A percentile compares a stretch with the other conserved stretches of the same genome.
These are phyloP conservation scores for Bombycilla garrulus DNA, from an alignment of 2,113 vertebrate species.

Conservation along the genomic window DNA sequence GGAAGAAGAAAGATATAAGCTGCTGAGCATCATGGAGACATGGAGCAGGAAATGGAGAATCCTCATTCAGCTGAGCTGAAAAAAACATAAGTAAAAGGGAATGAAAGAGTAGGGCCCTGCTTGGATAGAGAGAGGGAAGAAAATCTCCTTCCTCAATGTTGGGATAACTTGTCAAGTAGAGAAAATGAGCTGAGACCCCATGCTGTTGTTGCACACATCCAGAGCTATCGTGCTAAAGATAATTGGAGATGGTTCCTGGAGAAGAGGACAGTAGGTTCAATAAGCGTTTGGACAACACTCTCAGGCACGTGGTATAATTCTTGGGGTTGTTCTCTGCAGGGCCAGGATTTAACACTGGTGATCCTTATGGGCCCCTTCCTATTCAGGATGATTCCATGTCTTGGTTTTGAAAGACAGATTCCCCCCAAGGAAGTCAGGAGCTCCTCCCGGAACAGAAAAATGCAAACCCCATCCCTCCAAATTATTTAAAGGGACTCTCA, in stretches of 20 bases:
- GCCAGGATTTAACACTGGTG: not conserved
- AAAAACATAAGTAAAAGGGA: not conserved
- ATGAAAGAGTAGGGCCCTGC: not conserved
- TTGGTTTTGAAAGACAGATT: too few species aligned
- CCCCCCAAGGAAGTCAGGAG: too few species aligned
- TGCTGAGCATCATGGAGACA: not conserved
- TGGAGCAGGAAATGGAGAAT: not conserved
- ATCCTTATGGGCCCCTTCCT: not conserved
- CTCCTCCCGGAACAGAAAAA: too few species aligned
- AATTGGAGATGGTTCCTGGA: not conserved
- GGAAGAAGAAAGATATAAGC: not conserved
- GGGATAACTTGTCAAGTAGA: not conserved
- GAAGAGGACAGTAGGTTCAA: not conserved
- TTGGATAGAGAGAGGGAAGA: not conserved
- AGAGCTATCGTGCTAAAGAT: not conserved
- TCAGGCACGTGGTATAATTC: fast-evolving
- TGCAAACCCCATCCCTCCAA: too few species aligned
- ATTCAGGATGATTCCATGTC: too few species aligned
- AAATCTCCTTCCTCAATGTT: not conserved
- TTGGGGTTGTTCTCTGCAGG: not conserved
- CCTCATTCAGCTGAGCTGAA: not conserved
- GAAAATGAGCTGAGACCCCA: not conserved
- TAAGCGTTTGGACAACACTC: not conserved
- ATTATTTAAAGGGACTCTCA: too few species aligned
- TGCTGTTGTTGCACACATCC: not conserved